These are phyloP conservation scores for Anodontia alba DNA, from an alignment of 2,888 invertebrate genomes.

Conservation along the genomic window DNA sequence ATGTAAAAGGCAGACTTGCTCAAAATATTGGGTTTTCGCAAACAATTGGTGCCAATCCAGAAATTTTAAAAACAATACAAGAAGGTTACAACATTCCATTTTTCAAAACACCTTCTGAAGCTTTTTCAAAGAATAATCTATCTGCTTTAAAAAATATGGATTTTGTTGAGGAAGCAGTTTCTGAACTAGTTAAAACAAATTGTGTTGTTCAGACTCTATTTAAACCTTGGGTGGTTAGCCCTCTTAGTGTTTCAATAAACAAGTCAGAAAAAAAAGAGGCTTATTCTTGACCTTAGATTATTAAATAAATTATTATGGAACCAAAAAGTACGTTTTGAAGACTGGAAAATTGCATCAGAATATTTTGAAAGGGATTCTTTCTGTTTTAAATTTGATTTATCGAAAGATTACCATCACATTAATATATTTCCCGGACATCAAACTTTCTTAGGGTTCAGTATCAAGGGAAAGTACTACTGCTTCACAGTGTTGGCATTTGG, in stretches of 20 bases:
- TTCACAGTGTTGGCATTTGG: constrained; percentile 44
- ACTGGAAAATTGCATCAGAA: constrained; percentile 44
- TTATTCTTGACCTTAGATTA: constrained; percentile 22
- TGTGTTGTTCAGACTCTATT: neutral
- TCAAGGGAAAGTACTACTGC: constrained; percentile 30
- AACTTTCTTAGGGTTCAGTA: constrained; percentile 32
- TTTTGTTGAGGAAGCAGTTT: constrained; percentile 4
- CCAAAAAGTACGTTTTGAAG: constrained; percentile 45
- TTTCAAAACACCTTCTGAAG: neutral
- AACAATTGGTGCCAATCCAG: neutral
- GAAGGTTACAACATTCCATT: constrained; percentile 16
- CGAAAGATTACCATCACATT: constrained; percentile 36
- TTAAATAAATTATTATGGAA: constrained; percentile 35
- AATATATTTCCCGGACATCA: constrained; percentile 21
- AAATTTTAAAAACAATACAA: neutral
- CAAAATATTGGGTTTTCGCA: neutral
- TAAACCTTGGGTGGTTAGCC: constrained; percentile 10
- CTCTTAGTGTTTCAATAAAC: constrained; percentile 11
- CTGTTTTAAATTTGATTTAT: constrained; percentile 39
- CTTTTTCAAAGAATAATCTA: constrained; percentile 9
- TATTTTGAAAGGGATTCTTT: constrained; percentile 38
- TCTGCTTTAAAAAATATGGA: constrained; percentile 11
- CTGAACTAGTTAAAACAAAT: neutral
- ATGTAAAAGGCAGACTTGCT: neutral
- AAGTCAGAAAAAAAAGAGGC: constrained; percentile 1